phyloP scores from a whole-genome alignment of 2,888 invertebrate genomes.

The Epinotia bilunana region DNA sequence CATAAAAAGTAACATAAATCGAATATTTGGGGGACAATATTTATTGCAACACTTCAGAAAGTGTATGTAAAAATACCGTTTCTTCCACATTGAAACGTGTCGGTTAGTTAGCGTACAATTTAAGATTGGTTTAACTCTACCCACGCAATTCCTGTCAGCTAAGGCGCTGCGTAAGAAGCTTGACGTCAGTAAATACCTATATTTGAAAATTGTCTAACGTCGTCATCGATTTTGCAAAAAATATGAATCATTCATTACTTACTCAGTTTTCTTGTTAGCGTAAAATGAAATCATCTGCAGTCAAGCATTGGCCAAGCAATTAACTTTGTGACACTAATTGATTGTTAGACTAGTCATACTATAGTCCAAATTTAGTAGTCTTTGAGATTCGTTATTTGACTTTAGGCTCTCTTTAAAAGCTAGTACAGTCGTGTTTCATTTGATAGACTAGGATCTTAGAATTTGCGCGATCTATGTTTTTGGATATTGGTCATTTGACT shows the following conservation, averaged over 20 bases:
- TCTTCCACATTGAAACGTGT: neutral
- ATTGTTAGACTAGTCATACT: neutral
- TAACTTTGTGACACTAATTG: constrained; percentile 5
- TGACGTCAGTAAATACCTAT: constrained; percentile 3
- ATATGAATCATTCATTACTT: constrained; percentile 6
- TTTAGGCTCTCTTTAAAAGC: neutral
- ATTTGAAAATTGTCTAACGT: constrained; percentile 18
- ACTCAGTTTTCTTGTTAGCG: constrained; percentile 11
- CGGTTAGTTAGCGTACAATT: neutral
- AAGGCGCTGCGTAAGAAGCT: neutral
- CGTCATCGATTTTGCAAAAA: constrained; percentile 21
- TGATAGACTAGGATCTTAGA: neutral
- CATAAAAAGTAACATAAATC: too few relatives aligned
- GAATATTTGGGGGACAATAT: too few relatives aligned
- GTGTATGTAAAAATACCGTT: too few relatives aligned
- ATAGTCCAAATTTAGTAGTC: neutral
- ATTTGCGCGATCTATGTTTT: neutral
- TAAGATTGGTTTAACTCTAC: neutral
- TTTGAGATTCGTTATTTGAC: neutral
- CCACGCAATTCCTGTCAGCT: too few relatives aligned
- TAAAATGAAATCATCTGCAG: constrained; percentile 22
- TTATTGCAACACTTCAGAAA: too few relatives aligned
- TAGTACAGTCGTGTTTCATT: neutral
- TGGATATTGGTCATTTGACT: neutral
- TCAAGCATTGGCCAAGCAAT: neutral